Evolutionary conservation across 2,888 invertebrate species (phyloP), one percentile per base, ranked within the genome.

Genomic region (Synergus umbraculus): DNA sequence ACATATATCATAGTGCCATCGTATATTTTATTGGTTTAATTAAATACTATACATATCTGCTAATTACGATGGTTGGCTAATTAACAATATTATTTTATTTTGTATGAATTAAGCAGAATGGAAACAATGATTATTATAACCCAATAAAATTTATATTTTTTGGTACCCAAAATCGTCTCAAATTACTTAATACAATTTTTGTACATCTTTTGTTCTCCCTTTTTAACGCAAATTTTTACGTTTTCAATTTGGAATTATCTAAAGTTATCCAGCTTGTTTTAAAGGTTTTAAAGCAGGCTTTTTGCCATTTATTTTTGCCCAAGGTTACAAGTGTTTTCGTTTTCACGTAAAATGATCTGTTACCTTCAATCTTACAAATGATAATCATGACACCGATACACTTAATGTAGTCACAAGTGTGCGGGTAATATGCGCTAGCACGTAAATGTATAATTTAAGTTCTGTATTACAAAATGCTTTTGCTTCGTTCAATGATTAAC

Each of bases 91-190:
- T 86, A 88, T 88, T 89, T 89, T 90, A 88, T 89, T 90, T 88
- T 90, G 89, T 90, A 89, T 86, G 87, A 85, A 87, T 83, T 77
- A 85, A 41, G 37, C 41, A 73, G 37, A 77, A 67, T 78, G 83
- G 79, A 85, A 84, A 85, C 84, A 63, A 84, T 60, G 60, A 13
- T 60, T 22, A 87, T 77, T 84, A 89, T 86, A 83, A 86, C 85
- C 84, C 80, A 90, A 91, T 91, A 91, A 91, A 91, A 84, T 91
- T 91, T 91, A 86, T 91, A 91, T 91, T 90, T 89, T 91, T 90
- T 90, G 87, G 87, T 90, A 91, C 87, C 84, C 87, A 86, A 84
- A 85, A 83, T 49, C 49, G 67, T 49, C 60, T 78, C 77, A 77
- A 54, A 58, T 69, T 63, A 76, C 29, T 46, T 49, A 3, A 46